Evolutionary conservation across 2,888 invertebrate species (phyloP), one percentile per base, ranked within the genome.

Genomic region (Calameuta pallipes): DNA sequence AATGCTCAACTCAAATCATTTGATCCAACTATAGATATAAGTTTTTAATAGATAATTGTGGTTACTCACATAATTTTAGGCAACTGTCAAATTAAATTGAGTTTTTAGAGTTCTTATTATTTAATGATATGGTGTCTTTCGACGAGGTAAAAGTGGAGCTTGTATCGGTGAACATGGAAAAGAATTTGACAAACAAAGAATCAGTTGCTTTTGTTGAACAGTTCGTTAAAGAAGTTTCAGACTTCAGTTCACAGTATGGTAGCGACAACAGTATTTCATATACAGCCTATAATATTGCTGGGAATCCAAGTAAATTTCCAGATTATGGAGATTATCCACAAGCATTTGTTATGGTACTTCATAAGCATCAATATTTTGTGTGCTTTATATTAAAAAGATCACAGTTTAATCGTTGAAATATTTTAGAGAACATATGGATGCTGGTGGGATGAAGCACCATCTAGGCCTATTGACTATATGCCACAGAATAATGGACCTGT

Each of bases 241-340:
- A 96, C 90, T 98, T 96, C 89, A 97, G 97, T 90, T 97, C 97
- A 0, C 97, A 97, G 92, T 98, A 98, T 92, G 98, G 97, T 80
- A 96, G 96, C 90, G 96, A 95, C 91, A 95, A 95, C 81, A 97
- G 97, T 92, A 96, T 97, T 89, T 97, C 97, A 0, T 98, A 98
- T 89, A 96, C 97, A 4, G 97, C 97, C 9, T 94, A 95, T 76
- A 98, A 98, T 92, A 94, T 98, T 79, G 95, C 96, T 76, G 97
- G 98, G 12, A 95, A 95, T 85, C 96, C 96, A 15, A 95, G 95
- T 36, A 96, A 96, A 90, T 98, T 95, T 92, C 98, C 98, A 0
- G 94, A 95, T 82, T 98, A 98, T 91, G 98, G 98, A 31, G 98
- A 98, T 90, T 98, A 96, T 92, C 96, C 97, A 13, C 95, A 97